These are phyloP conservation scores for Petrolisthes manimaculis DNA, from an alignment of 2,888 invertebrate species.

Conservation along the genomic window DNA sequence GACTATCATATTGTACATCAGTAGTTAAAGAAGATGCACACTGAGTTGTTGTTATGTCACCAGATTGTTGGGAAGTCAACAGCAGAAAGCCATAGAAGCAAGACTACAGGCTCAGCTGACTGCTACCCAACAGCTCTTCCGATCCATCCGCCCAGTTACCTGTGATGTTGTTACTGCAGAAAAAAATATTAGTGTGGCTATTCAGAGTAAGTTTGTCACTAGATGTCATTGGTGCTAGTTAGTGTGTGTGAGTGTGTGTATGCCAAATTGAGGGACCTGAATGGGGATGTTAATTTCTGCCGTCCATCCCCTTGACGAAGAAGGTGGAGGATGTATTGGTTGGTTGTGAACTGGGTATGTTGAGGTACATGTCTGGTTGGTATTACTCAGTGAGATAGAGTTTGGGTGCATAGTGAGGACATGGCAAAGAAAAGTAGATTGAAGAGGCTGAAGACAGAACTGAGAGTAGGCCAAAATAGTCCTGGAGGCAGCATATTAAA, in stretches of 20 bases:
- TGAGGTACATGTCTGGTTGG: too few relatives aligned
- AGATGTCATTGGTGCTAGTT: not conserved
- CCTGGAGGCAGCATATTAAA: too few relatives aligned
- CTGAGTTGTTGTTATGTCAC: not conserved
- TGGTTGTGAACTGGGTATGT: too few relatives aligned
- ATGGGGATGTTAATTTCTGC: not conserved
- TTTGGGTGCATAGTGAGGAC: too few relatives aligned
- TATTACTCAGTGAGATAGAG: too few relatives aligned
- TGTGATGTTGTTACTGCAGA: slow-evolving; percentile 56
- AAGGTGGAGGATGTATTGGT: too few relatives aligned
- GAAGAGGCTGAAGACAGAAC: too few relatives aligned
- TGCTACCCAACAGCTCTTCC: slow-evolving; percentile 58
- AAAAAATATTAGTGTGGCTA: slow-evolving; percentile 52
- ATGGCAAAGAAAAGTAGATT: too few relatives aligned
- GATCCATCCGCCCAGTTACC: slow-evolving; percentile 60
- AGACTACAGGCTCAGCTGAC: slow-evolving; percentile 59
- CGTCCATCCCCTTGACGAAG: not conserved
- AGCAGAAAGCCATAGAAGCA: slow-evolving; percentile 60
- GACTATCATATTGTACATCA: too few relatives aligned
- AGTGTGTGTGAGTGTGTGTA: not conserved
- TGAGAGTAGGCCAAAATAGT: too few relatives aligned
- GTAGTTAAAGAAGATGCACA: too few relatives aligned
- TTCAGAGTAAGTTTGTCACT: slow-evolving; percentile 42
- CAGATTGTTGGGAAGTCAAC: slow-evolving; percentile 54
- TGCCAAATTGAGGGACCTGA: not conserved